Percentiles rank a stretch among this genome's conserved stretches.
These are phyloP conservation scores for Pseudomyrmex sp. DNA, from an alignment of 1,140 invertebrate genomes.

Conservation along the genomic window DNA sequence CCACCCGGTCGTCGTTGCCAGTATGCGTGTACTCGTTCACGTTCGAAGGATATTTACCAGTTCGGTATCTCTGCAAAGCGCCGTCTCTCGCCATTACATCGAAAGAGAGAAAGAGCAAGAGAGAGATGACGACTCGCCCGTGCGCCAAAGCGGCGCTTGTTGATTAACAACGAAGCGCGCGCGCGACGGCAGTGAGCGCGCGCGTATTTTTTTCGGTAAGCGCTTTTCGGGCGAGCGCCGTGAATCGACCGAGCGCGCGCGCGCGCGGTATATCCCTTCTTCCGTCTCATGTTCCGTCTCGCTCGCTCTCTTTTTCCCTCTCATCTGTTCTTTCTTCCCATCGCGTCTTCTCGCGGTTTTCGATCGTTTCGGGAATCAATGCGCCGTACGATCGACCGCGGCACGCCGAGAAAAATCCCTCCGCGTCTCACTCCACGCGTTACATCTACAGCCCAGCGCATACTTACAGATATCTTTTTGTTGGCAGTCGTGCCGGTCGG, in stretches of 20 bases:
- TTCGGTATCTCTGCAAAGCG: slow-evolving; percentile 34
- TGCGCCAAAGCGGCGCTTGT: slow-evolving; percentile 20
- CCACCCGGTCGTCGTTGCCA: neutral
- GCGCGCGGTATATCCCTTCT: neutral
- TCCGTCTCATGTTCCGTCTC: neutral
- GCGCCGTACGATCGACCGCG: slow-evolving; percentile 55
- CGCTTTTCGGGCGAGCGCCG: slow-evolving; percentile 40
- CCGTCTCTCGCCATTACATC: neutral
- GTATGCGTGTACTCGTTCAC: neutral
- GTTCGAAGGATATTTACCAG: slow-evolving; percentile 26
- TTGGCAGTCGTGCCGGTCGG: slow-evolving; percentile 54
- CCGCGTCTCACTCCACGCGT: slow-evolving; percentile 24
- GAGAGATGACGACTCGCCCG: neutral
- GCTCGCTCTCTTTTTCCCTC: neutral
- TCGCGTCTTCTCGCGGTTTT: slow-evolving; percentile 62
- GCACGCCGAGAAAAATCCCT: slow-evolving; percentile 59
- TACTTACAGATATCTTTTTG: slow-evolving; percentile 74
- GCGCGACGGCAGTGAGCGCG: slow-evolving; percentile 7
- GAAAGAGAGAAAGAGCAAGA: too few relatives aligned
- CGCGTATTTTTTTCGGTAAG: slow-evolving; percentile 32
- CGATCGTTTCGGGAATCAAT: slow-evolving; percentile 50
- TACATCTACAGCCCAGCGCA: slow-evolving; percentile 4
- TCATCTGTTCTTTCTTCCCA: neutral
- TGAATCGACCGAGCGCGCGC: slow-evolving; percentile 50
- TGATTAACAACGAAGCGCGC: slow-evolving; percentile 32